Evolutionary conservation across 2,797 vertebrate genomes (phyloP).

Genomic region (Helicolenus hilgendorfi): DNA sequence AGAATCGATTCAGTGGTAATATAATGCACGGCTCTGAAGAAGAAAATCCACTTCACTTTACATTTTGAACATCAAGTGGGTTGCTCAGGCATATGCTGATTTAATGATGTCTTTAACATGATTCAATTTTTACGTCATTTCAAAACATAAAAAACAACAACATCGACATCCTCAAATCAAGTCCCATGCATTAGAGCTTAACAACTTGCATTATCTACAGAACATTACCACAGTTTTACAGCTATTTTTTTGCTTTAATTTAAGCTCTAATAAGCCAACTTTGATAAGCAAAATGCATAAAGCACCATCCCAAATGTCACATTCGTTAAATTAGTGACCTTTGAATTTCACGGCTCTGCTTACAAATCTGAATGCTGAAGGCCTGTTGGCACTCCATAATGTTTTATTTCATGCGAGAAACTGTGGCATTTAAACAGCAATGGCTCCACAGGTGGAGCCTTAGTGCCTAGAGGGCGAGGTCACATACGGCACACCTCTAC

Average conservation of each 20-base stretch:
- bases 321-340: slow-evolving; percentile 78
- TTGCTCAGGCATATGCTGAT: background rate
- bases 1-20: slow-evolving; percentile 12
- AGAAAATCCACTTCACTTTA: slow-evolving; percentile 1
- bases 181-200: slow-evolving; percentile 16
- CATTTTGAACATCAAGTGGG: background rate
- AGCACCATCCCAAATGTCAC: slow-evolving; percentile 71
- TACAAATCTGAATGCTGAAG: slow-evolving; percentile 74
- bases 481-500: slow-evolving; percentile 28
- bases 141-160: slow-evolving; percentile 18
- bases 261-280: slow-evolving; percentile 42
- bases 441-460: slow-evolving; percentile 59
- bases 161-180: slow-evolving; percentile 13
- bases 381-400: slow-evolving; percentile 64
- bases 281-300: slow-evolving; percentile 51
- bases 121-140: slow-evolving; percentile 13
- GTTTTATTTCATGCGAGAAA: slow-evolving; percentile 77
- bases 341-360: slow-evolving; percentile 66
- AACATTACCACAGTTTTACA: background rate
- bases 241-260: slow-evolving; percentile 19
- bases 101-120: slow-evolving; percentile 17
- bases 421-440: slow-evolving; percentile 82
- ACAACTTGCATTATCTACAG: slow-evolving; percentile 19
- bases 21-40: background rate
- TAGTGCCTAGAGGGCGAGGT: slow-evolving; percentile 49